phyloP scores from a whole-genome alignment of 2,797 vertebrate species.

The Pipistrellus pygmaeus region DNA sequence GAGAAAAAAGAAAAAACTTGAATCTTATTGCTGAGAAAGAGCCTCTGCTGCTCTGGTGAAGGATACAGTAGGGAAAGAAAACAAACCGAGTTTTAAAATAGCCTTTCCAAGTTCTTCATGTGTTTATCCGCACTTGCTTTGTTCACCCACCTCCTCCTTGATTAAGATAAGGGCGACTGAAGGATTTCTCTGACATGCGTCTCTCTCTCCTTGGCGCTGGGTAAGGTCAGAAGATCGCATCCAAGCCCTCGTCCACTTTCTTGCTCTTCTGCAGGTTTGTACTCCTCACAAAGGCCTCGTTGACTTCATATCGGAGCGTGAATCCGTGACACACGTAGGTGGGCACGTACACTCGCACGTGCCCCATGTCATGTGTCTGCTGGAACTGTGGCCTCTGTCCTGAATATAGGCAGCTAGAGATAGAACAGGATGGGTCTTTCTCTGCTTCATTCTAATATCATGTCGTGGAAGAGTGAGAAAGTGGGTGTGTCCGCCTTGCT shows the following conservation, averaged over 20 bases:
- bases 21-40: not conserved
- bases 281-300: not conserved
- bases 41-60: not conserved
- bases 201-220: not conserved
- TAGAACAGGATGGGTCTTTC: not conserved
- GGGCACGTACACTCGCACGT: not conserved
- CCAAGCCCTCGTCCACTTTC: not conserved
- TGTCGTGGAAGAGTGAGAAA: not conserved
- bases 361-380: not conserved
- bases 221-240: not conserved
- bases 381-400: not conserved
- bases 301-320: not conserved
- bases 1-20: not conserved
- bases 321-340: not conserved
- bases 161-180: not conserved
- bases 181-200: not conserved
- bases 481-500: not conserved
- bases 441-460: not conserved
- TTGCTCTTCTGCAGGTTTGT: not conserved
- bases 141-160: not conserved
- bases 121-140: not conserved
- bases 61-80: not conserved
- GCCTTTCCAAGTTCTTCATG: not conserved
- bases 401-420: not conserved
- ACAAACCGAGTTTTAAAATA: conserved; percentile 35